phyloP scores from a whole-genome alignment of 2,797 vertebrate genomes.

The Peromyscus aztecus region DNA sequence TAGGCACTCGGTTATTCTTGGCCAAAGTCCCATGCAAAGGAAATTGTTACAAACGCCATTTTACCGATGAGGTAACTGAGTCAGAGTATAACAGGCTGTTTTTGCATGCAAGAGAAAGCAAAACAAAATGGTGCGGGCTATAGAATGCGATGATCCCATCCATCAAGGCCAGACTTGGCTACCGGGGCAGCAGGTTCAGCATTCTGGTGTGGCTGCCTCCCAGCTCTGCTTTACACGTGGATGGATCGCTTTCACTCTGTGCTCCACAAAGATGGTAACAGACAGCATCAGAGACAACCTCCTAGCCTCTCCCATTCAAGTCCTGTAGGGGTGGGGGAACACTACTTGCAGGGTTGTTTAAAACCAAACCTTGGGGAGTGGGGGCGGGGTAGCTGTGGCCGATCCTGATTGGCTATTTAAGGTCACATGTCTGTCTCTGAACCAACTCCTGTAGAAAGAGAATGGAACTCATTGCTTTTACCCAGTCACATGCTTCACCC shows the following conservation, averaged over 20 bases:
- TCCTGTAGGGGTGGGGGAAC: neutral
- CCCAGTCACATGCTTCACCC: neutral
- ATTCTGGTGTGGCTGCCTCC: neutral
- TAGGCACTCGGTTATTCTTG: slow-evolving; percentile 17
- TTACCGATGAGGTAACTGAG: slow-evolving; percentile 31
- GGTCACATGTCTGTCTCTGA: slow-evolving; percentile 7
- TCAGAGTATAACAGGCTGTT: neutral
- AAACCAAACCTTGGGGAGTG: neutral
- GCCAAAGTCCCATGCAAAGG: neutral
- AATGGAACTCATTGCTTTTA: neutral
- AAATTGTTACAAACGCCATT: slow-evolving; percentile 18
- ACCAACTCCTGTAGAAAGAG: neutral
- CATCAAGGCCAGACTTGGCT: neutral
- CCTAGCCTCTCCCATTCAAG: neutral
- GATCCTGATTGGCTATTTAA: neutral
- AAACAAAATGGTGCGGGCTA: neutral
- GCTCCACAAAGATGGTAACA: neutral
- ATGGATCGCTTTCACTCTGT: neutral
- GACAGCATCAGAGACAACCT: neutral
- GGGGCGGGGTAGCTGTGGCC: neutral
- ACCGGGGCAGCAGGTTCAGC: neutral
- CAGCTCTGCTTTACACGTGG: neutral
- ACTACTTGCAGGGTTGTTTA: neutral
- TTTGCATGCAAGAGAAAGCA: neutral
- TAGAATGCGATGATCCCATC: neutral